Evolutionary conservation across 2,797 vertebrate species (phyloP), one percentile per base, ranked within the genome.

Genomic region (Oreochromis mossambicus): DNA sequence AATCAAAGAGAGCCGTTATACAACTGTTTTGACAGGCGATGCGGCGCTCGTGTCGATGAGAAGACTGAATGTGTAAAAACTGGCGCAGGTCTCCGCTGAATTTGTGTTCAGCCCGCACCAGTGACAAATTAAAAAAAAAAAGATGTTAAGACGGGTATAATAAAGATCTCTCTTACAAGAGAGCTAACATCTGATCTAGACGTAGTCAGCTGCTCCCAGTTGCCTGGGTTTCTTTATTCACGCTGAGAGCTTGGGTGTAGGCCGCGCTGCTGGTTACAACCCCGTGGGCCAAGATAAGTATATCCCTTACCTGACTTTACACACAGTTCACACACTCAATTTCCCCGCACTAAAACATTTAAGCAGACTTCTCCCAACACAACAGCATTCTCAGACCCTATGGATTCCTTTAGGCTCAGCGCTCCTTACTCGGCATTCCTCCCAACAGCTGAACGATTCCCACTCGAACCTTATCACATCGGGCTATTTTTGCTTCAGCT

Each of bases 401-500:
- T 50, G 63, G 68, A 75, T 83, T 56, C 81, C 15, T 52, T 34
- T 8, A 48, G 77, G 41, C 51, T 68, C 75, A 13, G 43, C 29
- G 24, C 38, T 32, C 43, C 80, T 78, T 50, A 82, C 73, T 83
- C 79, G 7, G 32, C 92, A 85, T 92, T 92, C 92, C 89, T 83
- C 73, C 17, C 81, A 75, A 87, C 93, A 95, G 94, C 94, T 95
- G 93, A 94, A 88, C 84, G 34, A 89, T 51, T 66, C 48, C 79
- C 7, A 24, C 81, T 85, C 10, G 3, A 38, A 90, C 78, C 81
- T 88, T 80, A 93, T 92, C 91, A 84, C 88, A 86, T 83, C 15
- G 34, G 84, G 89, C 91, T 95, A 94, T 95, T 95, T 94, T 88
- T 93, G 85, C 89, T 21, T 32, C 79, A 77, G 82, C 83, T 79